Percentiles rank a stretch among this genome's conserved stretches.
Evolutionary conservation across 2,797 vertebrate genomes (phyloP).

Genomic region (Euthynnus affinis): DNA sequence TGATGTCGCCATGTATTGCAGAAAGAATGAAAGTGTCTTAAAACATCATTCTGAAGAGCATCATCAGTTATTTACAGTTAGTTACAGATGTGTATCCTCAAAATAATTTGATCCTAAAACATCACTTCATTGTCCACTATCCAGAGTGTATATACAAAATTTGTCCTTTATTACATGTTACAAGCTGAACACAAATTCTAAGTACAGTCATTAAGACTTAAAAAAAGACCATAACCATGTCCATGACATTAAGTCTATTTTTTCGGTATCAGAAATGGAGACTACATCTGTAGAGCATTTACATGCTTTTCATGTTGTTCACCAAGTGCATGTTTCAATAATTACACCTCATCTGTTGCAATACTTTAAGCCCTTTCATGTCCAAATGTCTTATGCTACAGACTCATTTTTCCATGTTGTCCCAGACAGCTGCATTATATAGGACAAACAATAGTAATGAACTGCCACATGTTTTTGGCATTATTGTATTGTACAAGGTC

Average conservation of each 20-base stretch:
- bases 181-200: constrained; percentile 36
- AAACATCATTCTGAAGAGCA: constrained; percentile 12
- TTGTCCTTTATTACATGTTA: constrained; percentile 39
- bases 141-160: constrained; percentile 15
- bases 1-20: constrained; percentile 1
- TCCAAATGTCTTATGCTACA: constrained; percentile 23
- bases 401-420: too few relatives aligned
- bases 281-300: too few relatives aligned
- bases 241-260: not conserved
- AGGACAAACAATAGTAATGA: too few relatives aligned
- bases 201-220: constrained; percentile 30
- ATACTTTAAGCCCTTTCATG: constrained; percentile 25
- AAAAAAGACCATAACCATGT: constrained; percentile 48
- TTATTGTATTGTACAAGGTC: too few relatives aligned
- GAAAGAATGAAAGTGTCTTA: constrained; percentile 20
- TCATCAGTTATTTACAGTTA: constrained; percentile 14
- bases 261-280: too few relatives aligned
- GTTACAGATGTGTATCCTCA: constrained; percentile 17
- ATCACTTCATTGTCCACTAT: constrained; percentile 23
- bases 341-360: not conserved
- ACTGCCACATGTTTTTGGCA: too few relatives aligned
- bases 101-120: constrained; percentile 35
- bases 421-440: too few relatives aligned
- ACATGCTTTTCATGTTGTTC: too few relatives aligned
- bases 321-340: too few relatives aligned